phyloP scores from a whole-genome alignment of 2,113 vertebrate genomes.

The Myotis davidii region DNA sequence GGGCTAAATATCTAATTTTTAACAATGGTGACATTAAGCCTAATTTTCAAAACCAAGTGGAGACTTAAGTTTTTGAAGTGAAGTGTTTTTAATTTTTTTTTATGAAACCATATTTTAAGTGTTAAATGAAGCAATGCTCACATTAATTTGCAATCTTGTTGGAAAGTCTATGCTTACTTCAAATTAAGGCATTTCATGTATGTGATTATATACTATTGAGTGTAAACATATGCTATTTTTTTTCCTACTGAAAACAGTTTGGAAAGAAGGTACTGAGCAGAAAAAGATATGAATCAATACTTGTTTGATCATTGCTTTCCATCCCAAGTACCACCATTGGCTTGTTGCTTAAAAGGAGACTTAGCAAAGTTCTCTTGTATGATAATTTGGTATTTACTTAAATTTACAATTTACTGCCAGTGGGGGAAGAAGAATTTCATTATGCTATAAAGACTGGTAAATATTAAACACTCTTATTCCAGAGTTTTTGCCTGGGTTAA shows the following conservation, averaged over 20 bases:
- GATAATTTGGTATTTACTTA: constrained; percentile 74
- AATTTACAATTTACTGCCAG: constrained; percentile 55
- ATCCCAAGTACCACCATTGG: constrained; percentile 79
- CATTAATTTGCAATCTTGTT: constrained; percentile 86
- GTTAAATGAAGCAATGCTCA: constrained; percentile 85
- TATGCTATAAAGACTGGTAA: constrained; percentile 59
- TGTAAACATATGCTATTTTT: constrained; percentile 83
- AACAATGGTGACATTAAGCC: constrained; percentile 87
- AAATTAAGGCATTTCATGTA: constrained; percentile 84
- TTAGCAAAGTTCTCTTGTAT: constrained; percentile 72
- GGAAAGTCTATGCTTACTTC: constrained; percentile 85
- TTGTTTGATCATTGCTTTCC: constrained; percentile 83
- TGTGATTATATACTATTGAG: constrained; percentile 85
- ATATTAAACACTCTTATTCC: constrained; percentile 67
- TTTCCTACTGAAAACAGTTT: constrained; percentile 73
- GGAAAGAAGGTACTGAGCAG: constrained; percentile 74
- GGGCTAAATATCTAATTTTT: constrained; percentile 88
- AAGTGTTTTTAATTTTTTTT: constrained; percentile 87
- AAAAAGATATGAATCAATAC: constrained; percentile 69
- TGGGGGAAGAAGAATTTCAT: constrained; percentile 74
- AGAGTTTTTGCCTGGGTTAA: constrained; percentile 70
- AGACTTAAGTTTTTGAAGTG: constrained; percentile 87
- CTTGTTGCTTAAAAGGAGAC: constrained; percentile 77
- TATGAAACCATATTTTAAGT: constrained; percentile 87
- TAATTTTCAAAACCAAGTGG: constrained; percentile 88